phyloP scores from a whole-genome alignment of 2,888 invertebrate species.

The Diadegma fenestrale region DNA sequence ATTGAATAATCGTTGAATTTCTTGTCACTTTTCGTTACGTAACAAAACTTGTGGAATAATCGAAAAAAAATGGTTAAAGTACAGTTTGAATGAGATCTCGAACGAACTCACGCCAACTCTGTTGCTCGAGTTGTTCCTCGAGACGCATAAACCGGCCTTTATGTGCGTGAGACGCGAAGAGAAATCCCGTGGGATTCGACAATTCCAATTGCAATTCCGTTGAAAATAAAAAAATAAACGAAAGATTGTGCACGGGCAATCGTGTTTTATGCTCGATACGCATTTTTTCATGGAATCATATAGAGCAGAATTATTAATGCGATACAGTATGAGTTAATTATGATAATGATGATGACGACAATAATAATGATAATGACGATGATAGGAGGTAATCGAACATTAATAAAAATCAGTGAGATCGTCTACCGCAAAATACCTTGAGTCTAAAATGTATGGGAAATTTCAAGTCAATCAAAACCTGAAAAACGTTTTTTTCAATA shows the following conservation, averaged over 20 bases:
- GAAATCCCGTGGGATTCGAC: slow-evolving; percentile 62
- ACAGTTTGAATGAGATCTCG: slow-evolving; percentile 51
- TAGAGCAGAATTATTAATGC: not conserved
- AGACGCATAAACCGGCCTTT: slow-evolving; percentile 18
- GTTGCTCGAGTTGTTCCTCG: slow-evolving; percentile 17
- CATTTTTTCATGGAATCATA: not conserved
- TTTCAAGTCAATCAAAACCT: not conserved
- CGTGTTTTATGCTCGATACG: not conserved
- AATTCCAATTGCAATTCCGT: slow-evolving; percentile 44
- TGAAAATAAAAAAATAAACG: not conserved
- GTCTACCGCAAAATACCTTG: not conserved
- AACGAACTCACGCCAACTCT: slow-evolving; percentile 45
- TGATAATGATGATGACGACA: slow-evolving; percentile 10
- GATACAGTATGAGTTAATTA: slow-evolving; percentile 13
- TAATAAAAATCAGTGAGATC: slow-evolving; percentile 17
- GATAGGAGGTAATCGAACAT: slow-evolving; percentile 12
- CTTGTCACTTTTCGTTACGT: slow-evolving; percentile 4
- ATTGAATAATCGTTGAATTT: not conserved
- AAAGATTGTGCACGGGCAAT: slow-evolving; percentile 16
- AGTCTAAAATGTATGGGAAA: not conserved
- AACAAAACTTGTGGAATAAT: not conserved
- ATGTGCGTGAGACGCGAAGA: slow-evolving; percentile 21
- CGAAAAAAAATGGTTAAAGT: slow-evolving; percentile 26
- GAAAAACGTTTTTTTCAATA: not conserved
- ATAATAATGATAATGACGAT: slow-evolving; percentile 21